A percentile compares a stretch with the other conserved stretches of the same genome.
Evolutionary conservation across 2,888 invertebrate species (phyloP).

Genomic region (Candidula unifasciata): DNA sequence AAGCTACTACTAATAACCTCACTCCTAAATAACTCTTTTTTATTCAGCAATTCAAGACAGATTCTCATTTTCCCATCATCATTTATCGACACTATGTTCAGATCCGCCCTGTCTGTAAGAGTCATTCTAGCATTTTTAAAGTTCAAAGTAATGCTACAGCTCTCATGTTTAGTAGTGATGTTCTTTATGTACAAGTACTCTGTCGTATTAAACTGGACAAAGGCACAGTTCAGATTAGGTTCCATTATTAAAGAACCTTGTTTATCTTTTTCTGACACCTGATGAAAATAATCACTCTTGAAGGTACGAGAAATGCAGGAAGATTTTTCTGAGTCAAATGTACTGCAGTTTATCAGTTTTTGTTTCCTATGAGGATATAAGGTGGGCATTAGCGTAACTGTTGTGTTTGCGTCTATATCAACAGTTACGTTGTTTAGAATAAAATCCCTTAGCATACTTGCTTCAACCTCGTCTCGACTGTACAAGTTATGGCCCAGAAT

Average conservation of each 20-base stretch:
- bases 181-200: not conserved
- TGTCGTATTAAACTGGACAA: not conserved
- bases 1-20: not conserved
- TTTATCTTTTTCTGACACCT: not conserved
- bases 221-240: not conserved
- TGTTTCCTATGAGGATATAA: not conserved
- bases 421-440: not conserved
- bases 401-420: no score
- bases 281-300: no score
- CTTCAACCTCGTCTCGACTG: conserved; percentile 11
- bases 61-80: conserved; percentile 10
- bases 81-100: conserved; percentile 8
- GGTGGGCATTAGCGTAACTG: not conserved
- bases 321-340: no score
- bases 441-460: not conserved
- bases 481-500: not conserved
- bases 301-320: no score
- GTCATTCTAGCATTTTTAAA: not conserved
- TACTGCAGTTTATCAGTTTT: not conserved
- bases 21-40: not conserved
- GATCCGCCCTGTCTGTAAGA: not conserved
- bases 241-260: not conserved
- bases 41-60: conserved; percentile 1
- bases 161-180: not conserved
- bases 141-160: not conserved